Evolutionary conservation across 2,888 invertebrate species (phyloP), one percentile per base, ranked within the genome.

Genomic region (Standfussiana lucernea): DNA sequence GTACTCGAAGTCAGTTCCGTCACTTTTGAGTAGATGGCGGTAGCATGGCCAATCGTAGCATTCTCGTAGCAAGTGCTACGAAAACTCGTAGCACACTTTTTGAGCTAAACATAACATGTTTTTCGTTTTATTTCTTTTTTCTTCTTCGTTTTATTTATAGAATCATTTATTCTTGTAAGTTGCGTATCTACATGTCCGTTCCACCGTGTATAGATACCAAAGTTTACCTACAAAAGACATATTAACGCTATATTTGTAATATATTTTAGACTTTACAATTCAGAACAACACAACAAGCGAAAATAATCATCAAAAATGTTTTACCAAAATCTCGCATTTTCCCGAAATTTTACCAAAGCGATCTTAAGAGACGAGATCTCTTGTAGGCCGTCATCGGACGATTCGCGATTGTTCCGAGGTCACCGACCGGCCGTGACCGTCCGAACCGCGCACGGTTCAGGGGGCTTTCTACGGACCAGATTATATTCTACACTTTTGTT

Each of bases 51-150:
- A 4, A 66, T 67, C 62, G 40, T 84, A 84, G 72, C 65, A 72
- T 7, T 69, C 1, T 35, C 47, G 79, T 79, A 82, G 84, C 68
- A 64, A 11, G 42, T 37, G 79, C 79, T 79, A 82, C 79, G 72
- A 59, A 53, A 64, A 42, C 28, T 61, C 64, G 83, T 80, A 72
- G 47, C 67, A 24, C 0, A 11, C 1, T n/a, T 32, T 24, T 13
- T 37, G 18, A 15, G 21, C 61, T 62, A 15, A 50, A 4, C 15
- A 24, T 53, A 32, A 21, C 21, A 21, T 35, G 18, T 24, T 53
- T 59, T 40, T 37, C 10, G 21, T 28, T 53, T 40, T 2, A 8
- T n/a, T 32, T 37, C 37, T 6, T 37, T 3, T 42, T 42, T 42
- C 21, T 21, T 21, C 47, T 21, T 21, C 8, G 24, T 21, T 37